phyloP scores from a whole-genome alignment of 2,888 invertebrate species.

The Orgyia antiqua region DNA sequence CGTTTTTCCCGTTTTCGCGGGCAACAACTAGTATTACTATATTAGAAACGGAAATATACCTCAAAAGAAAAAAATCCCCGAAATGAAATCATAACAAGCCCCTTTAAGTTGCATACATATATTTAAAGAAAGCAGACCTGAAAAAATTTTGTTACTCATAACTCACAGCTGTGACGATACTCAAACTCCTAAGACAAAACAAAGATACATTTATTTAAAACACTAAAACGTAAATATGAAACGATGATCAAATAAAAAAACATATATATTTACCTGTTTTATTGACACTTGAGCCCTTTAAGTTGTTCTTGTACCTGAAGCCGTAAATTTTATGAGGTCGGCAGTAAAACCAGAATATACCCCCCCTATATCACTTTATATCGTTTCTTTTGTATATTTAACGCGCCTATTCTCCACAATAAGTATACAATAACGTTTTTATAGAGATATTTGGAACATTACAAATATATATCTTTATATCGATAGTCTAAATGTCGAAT shows the following conservation, averaged over 20 bases:
- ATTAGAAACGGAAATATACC: too few relatives aligned
- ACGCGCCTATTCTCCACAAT: conserved; percentile 46
- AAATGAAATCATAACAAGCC: too few relatives aligned
- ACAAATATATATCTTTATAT: conserved; percentile 24
- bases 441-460: conserved; percentile 23
- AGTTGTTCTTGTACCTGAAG: conserved; percentile 49
- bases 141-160: too few relatives aligned
- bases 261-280: conserved; percentile 58
- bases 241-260: conserved; percentile 61
- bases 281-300: conserved; percentile 44
- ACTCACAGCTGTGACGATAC: too few relatives aligned
- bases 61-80: too few relatives aligned
- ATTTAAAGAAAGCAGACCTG: too few relatives aligned
- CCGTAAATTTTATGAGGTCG: conserved; percentile 58
- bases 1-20: too few relatives aligned
- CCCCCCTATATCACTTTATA: conserved; percentile 61
- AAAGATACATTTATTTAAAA: conserved; percentile 13
- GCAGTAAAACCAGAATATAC: conserved; percentile 51
- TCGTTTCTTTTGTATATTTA: conserved; percentile 71
- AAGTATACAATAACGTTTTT: conserved; percentile 31
- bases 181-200: too few relatives aligned
- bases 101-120: too few relatives aligned
- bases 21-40: too few relatives aligned
- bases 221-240: conserved; percentile 41
- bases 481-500: conserved; percentile 17